A percentile compares a stretch with the other conserved stretches of the same genome.
These are phyloP conservation scores for Drosophila histrio DNA, from an alignment of 2,888 invertebrate genomes.

Conservation along the genomic window DNA sequence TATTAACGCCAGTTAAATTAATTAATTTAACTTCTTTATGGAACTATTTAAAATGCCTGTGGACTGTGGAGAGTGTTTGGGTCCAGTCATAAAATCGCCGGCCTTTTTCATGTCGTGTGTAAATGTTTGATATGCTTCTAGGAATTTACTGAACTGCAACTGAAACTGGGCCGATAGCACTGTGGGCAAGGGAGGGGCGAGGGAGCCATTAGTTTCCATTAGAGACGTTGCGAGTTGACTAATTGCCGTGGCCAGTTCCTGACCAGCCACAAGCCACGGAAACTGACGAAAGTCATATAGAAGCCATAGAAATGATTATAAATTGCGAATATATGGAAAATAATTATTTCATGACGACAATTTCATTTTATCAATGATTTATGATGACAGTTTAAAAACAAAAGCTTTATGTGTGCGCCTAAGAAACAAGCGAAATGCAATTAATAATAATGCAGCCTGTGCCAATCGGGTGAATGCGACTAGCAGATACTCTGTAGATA, in stretches of 20 bases:
- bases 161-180: not conserved
- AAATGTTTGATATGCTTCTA: constrained; percentile 35
- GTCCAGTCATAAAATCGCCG: constrained; percentile 1
- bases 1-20: constrained; percentile 57
- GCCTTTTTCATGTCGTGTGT: constrained; percentile 18
- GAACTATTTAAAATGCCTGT: constrained; percentile 36
- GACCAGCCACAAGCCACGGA: constrained; percentile 42
- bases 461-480: not conserved
- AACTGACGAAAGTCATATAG: constrained; percentile 30
- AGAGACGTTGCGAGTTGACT: constrained; percentile 29
- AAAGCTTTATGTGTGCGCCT: constrained; percentile 1
- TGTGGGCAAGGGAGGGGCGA: not conserved
- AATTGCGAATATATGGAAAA: constrained; percentile 55
- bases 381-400: constrained; percentile 38
- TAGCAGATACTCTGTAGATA: not conserved
- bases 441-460: constrained; percentile 17
- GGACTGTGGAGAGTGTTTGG: not conserved
- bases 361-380: constrained; percentile 67
- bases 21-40: constrained; percentile 60
- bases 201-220: constrained; percentile 62
- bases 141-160: constrained; percentile 33
- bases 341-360: constrained; percentile 18
- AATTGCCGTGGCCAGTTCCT: constrained; percentile 37
- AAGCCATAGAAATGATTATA: constrained; percentile 45
- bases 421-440: constrained; percentile 24